Conservation (phyloP, 1,140 invertebrate genomes). For the Oscheius sp. region DNA sequence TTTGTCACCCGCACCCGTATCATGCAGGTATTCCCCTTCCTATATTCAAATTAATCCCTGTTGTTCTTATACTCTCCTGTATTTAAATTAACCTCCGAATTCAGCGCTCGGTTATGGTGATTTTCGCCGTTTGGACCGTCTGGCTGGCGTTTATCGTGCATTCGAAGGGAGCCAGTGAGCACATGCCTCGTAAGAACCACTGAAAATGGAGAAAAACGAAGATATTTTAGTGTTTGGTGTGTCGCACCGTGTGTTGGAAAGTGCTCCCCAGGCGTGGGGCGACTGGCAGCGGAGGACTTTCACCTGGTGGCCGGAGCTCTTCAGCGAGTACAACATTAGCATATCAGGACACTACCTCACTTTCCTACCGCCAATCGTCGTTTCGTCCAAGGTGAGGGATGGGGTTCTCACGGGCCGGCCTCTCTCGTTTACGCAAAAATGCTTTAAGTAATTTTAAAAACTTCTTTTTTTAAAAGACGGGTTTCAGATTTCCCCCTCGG, state of each 20-base stretch:
- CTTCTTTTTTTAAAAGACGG: background rate
- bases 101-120: constrained; percentile 33
- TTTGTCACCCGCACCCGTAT: constrained; percentile 35
- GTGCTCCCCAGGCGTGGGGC: constrained; percentile 47
- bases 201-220: background rate
- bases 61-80: too few species aligned
- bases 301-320: constrained; percentile 51
- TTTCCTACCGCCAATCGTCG: constrained; percentile 52
- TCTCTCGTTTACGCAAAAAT: too few species aligned
- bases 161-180: constrained; percentile 4
- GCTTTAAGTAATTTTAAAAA: too few species aligned
- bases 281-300: constrained; percentile 51
- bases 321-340: constrained; percentile 51
- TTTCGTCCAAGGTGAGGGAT: constrained; percentile 43
- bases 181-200: background rate
- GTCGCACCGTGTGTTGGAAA: constrained; percentile 48
- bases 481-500: background rate
- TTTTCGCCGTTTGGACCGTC: constrained; percentile 46
- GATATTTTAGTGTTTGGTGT: constrained; percentile 28
- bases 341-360: constrained; percentile 52
- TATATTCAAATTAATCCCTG: background rate
- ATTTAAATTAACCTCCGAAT: background rate
- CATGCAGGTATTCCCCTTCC: constrained; percentile 2
- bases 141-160: constrained; percentile 38
- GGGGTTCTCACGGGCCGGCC: too few species aligned